Base-by-base conservation (phyloP, 2,113 vertebrate species). In the Takifugu bimaculatus region DNA sequence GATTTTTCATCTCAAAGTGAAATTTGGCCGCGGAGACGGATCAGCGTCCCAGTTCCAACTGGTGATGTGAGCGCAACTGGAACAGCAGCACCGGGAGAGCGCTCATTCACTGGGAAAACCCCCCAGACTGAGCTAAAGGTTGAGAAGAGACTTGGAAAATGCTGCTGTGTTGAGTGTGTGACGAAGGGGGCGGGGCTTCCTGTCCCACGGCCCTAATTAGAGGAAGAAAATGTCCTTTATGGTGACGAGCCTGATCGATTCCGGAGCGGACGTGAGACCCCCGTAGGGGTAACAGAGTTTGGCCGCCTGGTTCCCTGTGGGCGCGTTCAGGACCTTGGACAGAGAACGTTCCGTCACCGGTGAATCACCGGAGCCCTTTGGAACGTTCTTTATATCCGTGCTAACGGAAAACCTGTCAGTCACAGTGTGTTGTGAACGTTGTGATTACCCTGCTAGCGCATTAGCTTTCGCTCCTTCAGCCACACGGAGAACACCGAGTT, bases 321-420 rank as follows among this genome's bases (percentile, higher is more conserved):
- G 1, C 9, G 42, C 50, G 1, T 78, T 78, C 61, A 78, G 81
- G 25, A 78, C 74, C 79, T 58, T 52, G 60, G 74, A 73, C 60
- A 81, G 75, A 15, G 6, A 26, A 28, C 12, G 5, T 29, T 28
- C 44, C 59, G 54, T 4, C 1, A 10, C 5, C 0, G 2, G 26
- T 43, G 20, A 47, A 39, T 2, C 3, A 5, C 6, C 15, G 25
- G 3, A 52, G 25, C 5, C 35, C 35, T 39, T 3, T 3, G 35
- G 35, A 11, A 39, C 9, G 7, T 39, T 32, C 29, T 6, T 32
- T 6, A 32, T 6, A 3, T 32, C 7, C 20, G 20, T 20, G 20
- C 20, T 20, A 20, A 20, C 20, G 20, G 20, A 20, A 20, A 20
- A 20, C 20, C 20, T 20, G 20, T 20, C 20, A 20, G 20, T 20